A percentile compares a stretch with the other conserved stretches of the same genome.
Evolutionary conservation across 1,140 invertebrate species (phyloP).

Genomic region (Hylaeus anthracinus): DNA sequence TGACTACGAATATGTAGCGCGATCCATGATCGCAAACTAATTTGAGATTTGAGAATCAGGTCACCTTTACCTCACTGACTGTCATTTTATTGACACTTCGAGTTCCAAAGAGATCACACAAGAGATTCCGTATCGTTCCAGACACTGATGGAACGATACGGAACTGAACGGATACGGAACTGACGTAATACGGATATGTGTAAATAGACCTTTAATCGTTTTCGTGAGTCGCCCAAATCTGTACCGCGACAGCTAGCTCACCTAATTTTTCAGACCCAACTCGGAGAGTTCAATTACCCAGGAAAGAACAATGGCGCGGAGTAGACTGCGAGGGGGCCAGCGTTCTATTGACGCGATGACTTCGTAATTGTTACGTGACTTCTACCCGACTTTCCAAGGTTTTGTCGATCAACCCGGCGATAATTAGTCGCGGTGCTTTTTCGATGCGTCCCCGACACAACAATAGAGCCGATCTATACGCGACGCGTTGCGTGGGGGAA

Average conservation of each 20-base stretch:
- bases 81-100: too few species aligned
- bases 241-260: not conserved
- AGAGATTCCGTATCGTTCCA: too few species aligned
- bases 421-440: conserved; percentile 62
- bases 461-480: conserved; percentile 53
- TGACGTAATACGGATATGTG: too few species aligned
- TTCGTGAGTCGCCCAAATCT: not conserved
- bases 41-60: too few species aligned
- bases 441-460: conserved; percentile 38
- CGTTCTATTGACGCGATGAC: not conserved
- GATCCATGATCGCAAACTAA: too few species aligned
- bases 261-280: not conserved
- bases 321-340: too few species aligned
- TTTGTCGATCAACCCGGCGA: conserved; percentile 54
- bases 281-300: not conserved
- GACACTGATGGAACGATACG: too few species aligned
- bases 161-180: too few species aligned
- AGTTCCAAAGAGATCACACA: too few species aligned
- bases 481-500: conserved; percentile 17
- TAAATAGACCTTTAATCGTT: too few species aligned
- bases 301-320: not conserved
- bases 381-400: conserved; percentile 24
- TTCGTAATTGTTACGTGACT: conserved; percentile 22
- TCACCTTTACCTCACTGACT: too few species aligned
- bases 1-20: too few species aligned